Percentiles rank a stretch among this genome's conserved stretches.
These are phyloP conservation scores for Eurois occulta DNA, from an alignment of 2,888 invertebrate species.

Conservation along the genomic window DNA sequence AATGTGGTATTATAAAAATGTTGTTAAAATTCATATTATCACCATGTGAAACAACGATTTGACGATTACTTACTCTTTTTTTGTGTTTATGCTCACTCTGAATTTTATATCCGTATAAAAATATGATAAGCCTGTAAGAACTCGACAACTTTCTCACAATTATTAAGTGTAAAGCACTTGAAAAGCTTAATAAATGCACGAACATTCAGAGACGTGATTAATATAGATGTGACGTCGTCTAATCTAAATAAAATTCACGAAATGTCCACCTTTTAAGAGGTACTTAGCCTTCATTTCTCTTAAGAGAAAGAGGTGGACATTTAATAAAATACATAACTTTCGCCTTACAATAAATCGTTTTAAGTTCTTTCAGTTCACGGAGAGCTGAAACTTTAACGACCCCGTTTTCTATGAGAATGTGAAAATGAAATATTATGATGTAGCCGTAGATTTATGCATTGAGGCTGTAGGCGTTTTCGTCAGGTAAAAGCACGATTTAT, in stretches of 20 bases:
- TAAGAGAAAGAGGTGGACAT: slow-evolving; percentile 64
- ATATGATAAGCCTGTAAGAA: slow-evolving; percentile 12
- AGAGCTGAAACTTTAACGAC: slow-evolving; percentile 58
- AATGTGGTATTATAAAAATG: slow-evolving; percentile 38
- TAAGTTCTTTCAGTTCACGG: slow-evolving; percentile 54
- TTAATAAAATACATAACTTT: slow-evolving; percentile 66
- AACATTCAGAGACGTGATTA: slow-evolving; percentile 35
- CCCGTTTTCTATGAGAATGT: slow-evolving; percentile 36
- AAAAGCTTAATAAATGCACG: slow-evolving; percentile 30
- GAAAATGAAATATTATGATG: slow-evolving; percentile 57
- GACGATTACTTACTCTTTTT: slow-evolving; percentile 23
- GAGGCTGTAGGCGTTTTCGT: slow-evolving; percentile 63
- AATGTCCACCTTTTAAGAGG: slow-evolving; percentile 59
- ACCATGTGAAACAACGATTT: slow-evolving; percentile 5
- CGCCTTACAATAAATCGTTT: slow-evolving; percentile 61
- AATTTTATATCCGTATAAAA: slow-evolving; percentile 24
- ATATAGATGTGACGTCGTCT: slow-evolving; percentile 41
- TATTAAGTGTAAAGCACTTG: slow-evolving; percentile 34
- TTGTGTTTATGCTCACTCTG: slow-evolving; percentile 1
- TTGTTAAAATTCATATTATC: slow-evolving; percentile 15
- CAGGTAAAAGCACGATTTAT: slow-evolving; percentile 69
- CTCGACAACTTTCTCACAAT: slow-evolving; percentile 18
- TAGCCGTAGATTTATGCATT: slow-evolving; percentile 60
- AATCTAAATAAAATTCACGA: slow-evolving; percentile 60
- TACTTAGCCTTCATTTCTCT: slow-evolving; percentile 66